A percentile compares a stretch with the other conserved stretches of the same genome.
phyloP scores from a whole-genome alignment of 2,113 vertebrate species.

The Deroptyus accipitrinus region DNA sequence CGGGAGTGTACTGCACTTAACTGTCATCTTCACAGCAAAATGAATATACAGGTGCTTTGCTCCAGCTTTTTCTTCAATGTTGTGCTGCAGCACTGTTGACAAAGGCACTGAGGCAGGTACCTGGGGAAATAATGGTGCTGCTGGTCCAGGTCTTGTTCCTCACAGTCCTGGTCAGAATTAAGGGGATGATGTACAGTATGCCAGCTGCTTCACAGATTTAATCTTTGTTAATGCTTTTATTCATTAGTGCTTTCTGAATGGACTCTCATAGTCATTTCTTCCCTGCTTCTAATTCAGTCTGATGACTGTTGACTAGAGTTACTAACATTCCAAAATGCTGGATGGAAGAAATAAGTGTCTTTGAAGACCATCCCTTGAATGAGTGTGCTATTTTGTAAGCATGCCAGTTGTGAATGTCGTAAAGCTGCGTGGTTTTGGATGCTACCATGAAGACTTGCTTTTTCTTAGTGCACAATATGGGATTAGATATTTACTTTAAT shows the following conservation, averaged over 20 bases:
- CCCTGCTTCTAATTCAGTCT: neutral
- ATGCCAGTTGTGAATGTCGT: neutral
- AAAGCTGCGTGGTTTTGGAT: neutral
- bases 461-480: neutral
- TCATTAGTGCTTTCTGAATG: neutral
- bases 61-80: neutral
- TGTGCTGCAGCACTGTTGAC: neutral
- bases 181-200: neutral
- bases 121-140: neutral
- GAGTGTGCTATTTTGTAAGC: neutral
- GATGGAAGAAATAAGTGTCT: neutral
- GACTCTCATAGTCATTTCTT: neutral
- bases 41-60: neutral
- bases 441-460: neutral
- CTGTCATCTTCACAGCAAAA: neutral
- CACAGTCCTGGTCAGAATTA: neutral
- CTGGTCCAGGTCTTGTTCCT: neutral
- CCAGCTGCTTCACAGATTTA: neutral
- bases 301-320: neutral
- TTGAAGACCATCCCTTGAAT: neutral
- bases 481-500: neutral
- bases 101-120: neutral
- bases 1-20: neutral
- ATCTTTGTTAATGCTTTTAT: neutral
- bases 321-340: neutral